phyloP scores from a whole-genome alignment of 1,140 invertebrate genomes.

The Ditylenchus dipsaci region DNA sequence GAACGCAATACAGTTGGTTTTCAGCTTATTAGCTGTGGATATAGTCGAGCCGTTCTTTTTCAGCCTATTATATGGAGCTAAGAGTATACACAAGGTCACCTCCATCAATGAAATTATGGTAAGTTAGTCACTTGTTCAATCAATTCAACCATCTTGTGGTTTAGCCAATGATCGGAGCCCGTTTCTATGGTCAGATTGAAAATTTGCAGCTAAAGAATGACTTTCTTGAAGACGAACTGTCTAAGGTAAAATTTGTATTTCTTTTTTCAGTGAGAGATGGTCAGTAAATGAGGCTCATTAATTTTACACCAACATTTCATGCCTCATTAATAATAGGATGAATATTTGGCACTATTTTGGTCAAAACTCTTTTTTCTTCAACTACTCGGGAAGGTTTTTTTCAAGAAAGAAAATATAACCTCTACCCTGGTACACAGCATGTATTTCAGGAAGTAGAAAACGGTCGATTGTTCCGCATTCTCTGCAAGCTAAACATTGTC shows the following conservation, averaged over 20 bases:
- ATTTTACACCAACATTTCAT: too few species aligned
- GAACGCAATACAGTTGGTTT: constrained; percentile 81
- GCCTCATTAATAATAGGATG: too few species aligned
- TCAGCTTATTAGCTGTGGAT: not conserved
- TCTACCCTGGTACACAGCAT: too few species aligned
- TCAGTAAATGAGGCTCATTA: too few species aligned
- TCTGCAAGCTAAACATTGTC: constrained; percentile 82
- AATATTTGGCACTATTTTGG: too few species aligned
- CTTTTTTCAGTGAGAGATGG: not conserved
- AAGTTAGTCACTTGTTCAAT: too few species aligned
- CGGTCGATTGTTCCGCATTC: constrained; percentile 79
- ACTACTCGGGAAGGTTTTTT: too few species aligned
- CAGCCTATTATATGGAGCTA: constrained; percentile 9
- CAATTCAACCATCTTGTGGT: too few species aligned
- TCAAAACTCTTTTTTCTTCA: too few species aligned
- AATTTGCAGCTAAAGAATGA: constrained; percentile 77
- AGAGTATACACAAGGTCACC: constrained; percentile 60
- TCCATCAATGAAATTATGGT: constrained; percentile 88
- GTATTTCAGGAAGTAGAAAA: constrained; percentile 77
- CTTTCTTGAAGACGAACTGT: constrained; percentile 79
- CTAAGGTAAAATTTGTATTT: constrained; percentile 63
- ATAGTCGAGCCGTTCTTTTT: not conserved
- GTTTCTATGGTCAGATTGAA: constrained; percentile 92
- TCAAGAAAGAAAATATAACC: too few species aligned
- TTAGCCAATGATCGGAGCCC: constrained; percentile 86